Base-by-base conservation (phyloP, 2,888 invertebrate genomes). In the Cataglyphis cursor region DNA sequence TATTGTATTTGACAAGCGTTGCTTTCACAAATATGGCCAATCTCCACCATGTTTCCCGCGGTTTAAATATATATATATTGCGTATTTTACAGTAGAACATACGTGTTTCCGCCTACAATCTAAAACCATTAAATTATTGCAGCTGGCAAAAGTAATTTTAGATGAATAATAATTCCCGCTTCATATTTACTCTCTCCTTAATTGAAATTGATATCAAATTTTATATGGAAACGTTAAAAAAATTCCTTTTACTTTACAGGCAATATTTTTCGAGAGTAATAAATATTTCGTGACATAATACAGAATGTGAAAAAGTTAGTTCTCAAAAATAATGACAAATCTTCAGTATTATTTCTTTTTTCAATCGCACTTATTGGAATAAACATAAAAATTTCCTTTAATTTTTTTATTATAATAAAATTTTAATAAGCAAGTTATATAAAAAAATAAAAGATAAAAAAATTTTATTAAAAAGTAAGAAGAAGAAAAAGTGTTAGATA, bases 1-100 rank as follows among this genome's bases (percentile, higher is more conserved):
- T 54, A 76, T 38, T 54, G 51, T 66, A 76, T 76, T 66, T 66
- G 38, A 76, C 51, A 51, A 76, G 51, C 18, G 35, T 75, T 51
- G 8, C 24, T 54, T 76, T 51, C n/a, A n/a, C 18, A 75, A 65
- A 65, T 66, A 54, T 24, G 12, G 5, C 28, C 41, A 62, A 74
- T 62, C 18, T 18, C 38, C 38, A 51, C n/a, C 51, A n/a, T 51
- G n/a, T 31, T 54, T 24, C 12, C 9, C 35, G 38, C 12, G 15
- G n/a, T 73, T 31, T n/a, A 51, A 6, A 12, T 41, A 15, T 44
- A 15, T 62, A 38, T 38, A 38, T 38, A 38, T 64, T 35, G 3
- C 35, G n/a, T 38, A 51, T 75, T 35, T 35, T 35, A 44, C 10
- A 8, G 12, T 9, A 54, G 15, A 38, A 5, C 3, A 28, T 73